Conservation (phyloP, 2,888 invertebrate species). For the Pterostichus madidus region DNA sequence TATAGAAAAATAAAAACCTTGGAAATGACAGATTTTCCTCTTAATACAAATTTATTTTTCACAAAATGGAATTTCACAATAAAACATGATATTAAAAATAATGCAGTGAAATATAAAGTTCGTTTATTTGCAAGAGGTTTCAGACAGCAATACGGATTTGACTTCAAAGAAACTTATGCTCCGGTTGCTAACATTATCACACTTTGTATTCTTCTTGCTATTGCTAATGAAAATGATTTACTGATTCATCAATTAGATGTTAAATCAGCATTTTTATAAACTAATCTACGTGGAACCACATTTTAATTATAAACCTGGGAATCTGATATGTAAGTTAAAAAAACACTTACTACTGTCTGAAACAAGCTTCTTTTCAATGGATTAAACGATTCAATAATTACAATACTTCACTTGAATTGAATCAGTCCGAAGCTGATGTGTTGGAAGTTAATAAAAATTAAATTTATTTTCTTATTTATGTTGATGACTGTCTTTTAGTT, state of each 20-base stretch:
- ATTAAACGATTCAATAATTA: constrained; percentile 68
- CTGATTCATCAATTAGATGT: constrained; percentile 70
- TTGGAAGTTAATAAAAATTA: constrained; percentile 26
- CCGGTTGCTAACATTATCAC: no score
- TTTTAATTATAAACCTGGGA: not conserved
- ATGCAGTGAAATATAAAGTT: no score
- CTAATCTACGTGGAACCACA: constrained; percentile 69
- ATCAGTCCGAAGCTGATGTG: constrained; percentile 68
- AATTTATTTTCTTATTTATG: constrained; percentile 68
- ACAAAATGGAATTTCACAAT: no score
- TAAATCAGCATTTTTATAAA: constrained; percentile 71
- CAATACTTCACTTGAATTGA: constrained; percentile 67
- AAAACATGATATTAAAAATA: no score
- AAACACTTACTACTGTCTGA: constrained; percentile 70
- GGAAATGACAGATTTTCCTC: no score
- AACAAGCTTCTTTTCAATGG: constrained; percentile 70
- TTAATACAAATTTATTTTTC: no score
- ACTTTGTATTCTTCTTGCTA: no score
- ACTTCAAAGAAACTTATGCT: constrained; percentile 68
- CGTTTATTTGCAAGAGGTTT: no score
- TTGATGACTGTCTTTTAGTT: constrained; percentile 70
- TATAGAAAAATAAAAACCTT: no score
- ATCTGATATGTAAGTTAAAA: constrained; percentile 54
- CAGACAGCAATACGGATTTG: no score
- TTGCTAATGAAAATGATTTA: constrained; percentile 21